Evolutionary conservation across 2,888 invertebrate species (phyloP).

Genomic region (Scaptomyza cyrtandrae): DNA sequence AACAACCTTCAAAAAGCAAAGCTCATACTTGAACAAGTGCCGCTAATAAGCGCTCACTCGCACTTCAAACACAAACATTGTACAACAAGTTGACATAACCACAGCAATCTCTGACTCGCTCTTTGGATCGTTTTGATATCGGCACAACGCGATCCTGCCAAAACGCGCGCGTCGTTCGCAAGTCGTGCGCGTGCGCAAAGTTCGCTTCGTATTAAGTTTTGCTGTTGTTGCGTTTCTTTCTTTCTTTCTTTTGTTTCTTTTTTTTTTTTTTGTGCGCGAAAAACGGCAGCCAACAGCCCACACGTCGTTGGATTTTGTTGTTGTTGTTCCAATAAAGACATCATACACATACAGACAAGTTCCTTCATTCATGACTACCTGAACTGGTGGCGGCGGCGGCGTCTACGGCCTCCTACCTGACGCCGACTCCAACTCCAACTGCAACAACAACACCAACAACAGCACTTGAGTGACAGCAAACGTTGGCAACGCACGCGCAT

Average conservation of each 20-base stretch:
- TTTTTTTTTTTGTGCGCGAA: conserved; percentile 55
- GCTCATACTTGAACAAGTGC: conserved; percentile 28
- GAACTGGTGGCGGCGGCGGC: too few species aligned
- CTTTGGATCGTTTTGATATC: background rate
- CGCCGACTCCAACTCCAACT: conserved; percentile 27
- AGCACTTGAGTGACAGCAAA: conserved; percentile 15
- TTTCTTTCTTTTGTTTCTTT: background rate
- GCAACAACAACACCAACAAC: conserved; percentile 12
- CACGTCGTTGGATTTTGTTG: conserved; percentile 41
- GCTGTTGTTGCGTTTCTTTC: conserved; percentile 7
- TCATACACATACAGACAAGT: conserved; percentile 29
- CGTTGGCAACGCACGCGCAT: conserved; percentile 34
- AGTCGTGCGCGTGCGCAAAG: conserved; percentile 71
- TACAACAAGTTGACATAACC: conserved; percentile 13
- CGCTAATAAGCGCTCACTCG: conserved; percentile 21
- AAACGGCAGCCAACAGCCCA: conserved; percentile 75
- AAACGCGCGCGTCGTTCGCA: conserved; percentile 56
- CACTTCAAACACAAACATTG: background rate
- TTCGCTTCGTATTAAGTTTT: conserved; percentile 26
- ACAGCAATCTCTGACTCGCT: background rate
- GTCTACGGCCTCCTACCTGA: conserved; percentile 35
- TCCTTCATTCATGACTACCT: conserved; percentile 64
- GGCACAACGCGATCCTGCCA: conserved; percentile 13
- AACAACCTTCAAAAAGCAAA: background rate
- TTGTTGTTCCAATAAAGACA: conserved; percentile 55